These are phyloP conservation scores for Synergus gifuensis DNA, from an alignment of 2,888 invertebrate species.

Conservation along the genomic window DNA sequence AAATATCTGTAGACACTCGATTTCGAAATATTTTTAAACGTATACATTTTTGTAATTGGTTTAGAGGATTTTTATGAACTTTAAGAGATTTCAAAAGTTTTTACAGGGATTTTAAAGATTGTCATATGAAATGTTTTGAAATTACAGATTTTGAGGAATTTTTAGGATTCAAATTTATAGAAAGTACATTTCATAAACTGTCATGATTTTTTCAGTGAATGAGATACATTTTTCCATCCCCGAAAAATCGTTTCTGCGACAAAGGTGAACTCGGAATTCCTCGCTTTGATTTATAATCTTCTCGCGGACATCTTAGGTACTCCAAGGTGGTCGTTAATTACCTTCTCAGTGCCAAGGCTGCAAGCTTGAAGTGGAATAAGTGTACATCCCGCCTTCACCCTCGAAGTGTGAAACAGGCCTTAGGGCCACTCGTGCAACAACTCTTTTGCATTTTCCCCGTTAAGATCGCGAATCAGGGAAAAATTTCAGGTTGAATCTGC, in stretches of 20 bases:
- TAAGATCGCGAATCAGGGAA: constrained; percentile 2
- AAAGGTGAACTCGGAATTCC: constrained; percentile 13
- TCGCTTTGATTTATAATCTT: constrained; percentile 52
- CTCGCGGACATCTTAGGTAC: constrained; percentile 46
- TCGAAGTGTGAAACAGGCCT: constrained; percentile 42
- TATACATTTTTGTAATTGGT: too few relatives aligned
- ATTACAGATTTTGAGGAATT: too few relatives aligned
- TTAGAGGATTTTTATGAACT: too few relatives aligned
- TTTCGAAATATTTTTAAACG: too few relatives aligned
- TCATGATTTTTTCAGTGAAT: background rate
- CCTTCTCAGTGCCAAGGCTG: constrained; percentile 54
- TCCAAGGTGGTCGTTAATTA: constrained; percentile 53
- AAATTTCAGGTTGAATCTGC: constrained; percentile 22
- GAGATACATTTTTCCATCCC: background rate
- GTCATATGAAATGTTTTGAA: too few relatives aligned
- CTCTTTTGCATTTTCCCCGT: constrained; percentile 32
- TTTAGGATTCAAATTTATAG: too few relatives aligned
- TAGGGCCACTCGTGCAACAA: constrained; percentile 19
- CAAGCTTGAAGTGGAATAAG: constrained; percentile 48
- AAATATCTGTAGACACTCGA: too few relatives aligned
- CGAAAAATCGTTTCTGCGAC: background rate
- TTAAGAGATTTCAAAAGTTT: too few relatives aligned
- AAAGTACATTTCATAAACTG: too few relatives aligned
- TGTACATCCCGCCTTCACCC: constrained; percentile 36
- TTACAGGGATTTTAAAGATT: too few relatives aligned